Conservation (phyloP, 1,140 invertebrate genomes). For the Chironomus tepperi region DNA sequence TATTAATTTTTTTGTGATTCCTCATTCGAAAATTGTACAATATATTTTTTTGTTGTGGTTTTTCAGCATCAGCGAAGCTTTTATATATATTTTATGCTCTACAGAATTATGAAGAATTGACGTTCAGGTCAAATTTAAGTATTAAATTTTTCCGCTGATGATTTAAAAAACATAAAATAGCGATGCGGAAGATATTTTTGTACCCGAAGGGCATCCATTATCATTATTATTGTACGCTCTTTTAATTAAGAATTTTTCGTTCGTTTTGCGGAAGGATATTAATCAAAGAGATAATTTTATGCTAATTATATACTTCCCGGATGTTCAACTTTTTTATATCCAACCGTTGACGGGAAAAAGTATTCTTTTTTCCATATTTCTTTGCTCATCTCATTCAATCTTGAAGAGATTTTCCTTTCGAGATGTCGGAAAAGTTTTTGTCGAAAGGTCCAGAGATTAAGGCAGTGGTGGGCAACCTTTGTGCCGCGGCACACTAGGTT, state of each 20-base stretch:
- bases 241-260: not conserved
- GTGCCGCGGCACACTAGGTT: no score
- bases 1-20: not conserved
- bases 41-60: slow-evolving; percentile 4
- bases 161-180: no score
- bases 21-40: not conserved
- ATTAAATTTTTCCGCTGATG: no score
- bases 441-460: not conserved
- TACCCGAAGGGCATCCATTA: not conserved
- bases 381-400: no score
- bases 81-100: no score
- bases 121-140: no score
- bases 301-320: slow-evolving; percentile 1
- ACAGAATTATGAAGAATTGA: no score
- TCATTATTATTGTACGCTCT: not conserved
- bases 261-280: slow-evolving; percentile 1
- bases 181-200: no score
- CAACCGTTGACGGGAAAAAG: not conserved
- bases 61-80: no score
- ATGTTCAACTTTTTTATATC: slow-evolving; percentile 1
- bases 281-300: slow-evolving; percentile 10
- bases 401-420: not conserved
- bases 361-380: not conserved
- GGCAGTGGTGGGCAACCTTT: no score
- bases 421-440: not conserved